Percentiles rank a stretch among this genome's conserved stretches.
Evolutionary conservation across 1,140 invertebrate genomes (phyloP).

Genomic region (Parasteatoda tepidariorum): DNA sequence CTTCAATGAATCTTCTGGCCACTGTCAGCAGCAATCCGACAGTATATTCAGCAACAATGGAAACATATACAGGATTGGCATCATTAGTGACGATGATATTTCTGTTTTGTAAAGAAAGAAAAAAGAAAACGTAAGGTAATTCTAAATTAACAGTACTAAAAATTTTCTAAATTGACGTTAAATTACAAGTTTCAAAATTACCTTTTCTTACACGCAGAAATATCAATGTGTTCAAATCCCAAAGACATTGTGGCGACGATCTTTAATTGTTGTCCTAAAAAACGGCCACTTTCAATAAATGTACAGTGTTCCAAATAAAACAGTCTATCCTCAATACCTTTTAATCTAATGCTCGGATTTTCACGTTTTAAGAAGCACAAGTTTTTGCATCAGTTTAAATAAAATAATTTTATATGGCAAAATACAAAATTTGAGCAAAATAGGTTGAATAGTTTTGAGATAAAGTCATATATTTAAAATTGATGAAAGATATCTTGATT

Average conservation of each 20-base stretch:
- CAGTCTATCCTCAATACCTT: background rate
- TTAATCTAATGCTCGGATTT: background rate
- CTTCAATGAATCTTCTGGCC: slow-evolving; percentile 11
- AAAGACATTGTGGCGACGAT: slow-evolving; percentile 91
- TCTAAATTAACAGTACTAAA: background rate
- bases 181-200: background rate
- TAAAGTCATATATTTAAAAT: too few species aligned
- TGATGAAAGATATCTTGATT: too few species aligned
- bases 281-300: background rate
- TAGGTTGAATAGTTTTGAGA: too few species aligned
- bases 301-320: background rate
- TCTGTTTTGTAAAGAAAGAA: slow-evolving; percentile 1
- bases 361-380: background rate
- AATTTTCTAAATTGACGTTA: background rate
- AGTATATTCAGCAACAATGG: slow-evolving; percentile 37
- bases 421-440: background rate
- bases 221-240: slow-evolving; percentile 74
- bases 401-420: background rate
- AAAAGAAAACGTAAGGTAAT: background rate
- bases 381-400: background rate
- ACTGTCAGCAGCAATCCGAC: slow-evolving; percentile 39
- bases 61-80: slow-evolving; percentile 17
- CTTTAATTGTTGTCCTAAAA: slow-evolving; percentile 79
- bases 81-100: slow-evolving; percentile 28
- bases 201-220: slow-evolving; percentile 68